phyloP scores from a whole-genome alignment of 2,888 invertebrate species.

The Gortyna flavago region DNA sequence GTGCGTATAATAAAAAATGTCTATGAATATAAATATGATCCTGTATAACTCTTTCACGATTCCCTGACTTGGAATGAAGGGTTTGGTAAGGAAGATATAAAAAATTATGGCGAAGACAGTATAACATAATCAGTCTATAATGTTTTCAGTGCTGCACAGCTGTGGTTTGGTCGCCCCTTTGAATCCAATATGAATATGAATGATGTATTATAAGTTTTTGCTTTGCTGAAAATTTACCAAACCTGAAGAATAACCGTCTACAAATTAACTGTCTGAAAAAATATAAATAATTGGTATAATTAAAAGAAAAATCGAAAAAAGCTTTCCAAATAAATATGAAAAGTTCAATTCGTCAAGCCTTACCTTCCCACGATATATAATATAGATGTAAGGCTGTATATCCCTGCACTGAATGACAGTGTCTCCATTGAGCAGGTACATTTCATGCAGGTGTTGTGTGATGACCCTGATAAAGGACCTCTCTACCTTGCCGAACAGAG shows the following conservation, averaged over 20 bases:
- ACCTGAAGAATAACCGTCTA: neutral
- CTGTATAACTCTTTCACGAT: constrained; percentile 29
- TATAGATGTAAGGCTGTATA: constrained; percentile 85
- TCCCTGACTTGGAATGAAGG: constrained; percentile 19
- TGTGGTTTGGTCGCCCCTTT: neutral
- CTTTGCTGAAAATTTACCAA: neutral
- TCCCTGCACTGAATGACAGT: constrained; percentile 87
- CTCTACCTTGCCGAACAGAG: constrained; percentile 88
- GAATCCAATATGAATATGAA: neutral
- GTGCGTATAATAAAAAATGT: constrained; percentile 57
- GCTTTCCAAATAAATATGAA: neutral
- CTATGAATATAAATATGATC: constrained; percentile 62
- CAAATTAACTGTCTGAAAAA: neutral
- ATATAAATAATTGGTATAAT: neutral
- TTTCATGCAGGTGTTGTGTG: constrained; percentile 87
- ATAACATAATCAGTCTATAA: neutral
- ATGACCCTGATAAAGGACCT: constrained; percentile 89
- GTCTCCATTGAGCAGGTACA: constrained; percentile 88
- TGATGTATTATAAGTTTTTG: neutral
- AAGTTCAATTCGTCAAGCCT: constrained; percentile 9
- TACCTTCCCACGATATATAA: constrained; percentile 89
- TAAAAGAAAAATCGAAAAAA: neutral
- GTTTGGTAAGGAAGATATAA: constrained; percentile 5
- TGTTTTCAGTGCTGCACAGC: neutral
- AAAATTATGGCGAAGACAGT: constrained; percentile 4